These are phyloP conservation scores for Drosophila setosimentum DNA, from an alignment of 2,888 invertebrate genomes.

Conservation along the genomic window DNA sequence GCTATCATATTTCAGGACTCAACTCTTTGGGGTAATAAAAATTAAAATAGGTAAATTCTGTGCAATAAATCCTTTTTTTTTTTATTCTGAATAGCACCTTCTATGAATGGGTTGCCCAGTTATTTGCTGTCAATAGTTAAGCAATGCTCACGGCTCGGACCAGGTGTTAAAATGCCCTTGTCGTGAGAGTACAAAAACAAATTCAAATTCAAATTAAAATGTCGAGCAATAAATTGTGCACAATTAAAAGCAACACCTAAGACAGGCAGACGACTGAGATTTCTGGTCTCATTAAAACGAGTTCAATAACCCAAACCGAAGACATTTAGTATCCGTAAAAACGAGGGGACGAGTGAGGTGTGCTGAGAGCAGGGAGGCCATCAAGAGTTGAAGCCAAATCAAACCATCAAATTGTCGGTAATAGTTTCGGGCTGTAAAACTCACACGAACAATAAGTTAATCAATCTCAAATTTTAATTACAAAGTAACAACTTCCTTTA, in stretches of 20 bases:
- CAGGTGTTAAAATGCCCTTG: slow-evolving; percentile 30
- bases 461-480: slow-evolving; percentile 81
- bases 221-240: slow-evolving; percentile 66
- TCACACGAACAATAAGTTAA: slow-evolving; percentile 83
- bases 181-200: slow-evolving; percentile 44
- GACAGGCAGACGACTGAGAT: slow-evolving; percentile 23
- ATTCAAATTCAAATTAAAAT: slow-evolving; percentile 60
- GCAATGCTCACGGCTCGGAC: neutral
- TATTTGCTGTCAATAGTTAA: slow-evolving; percentile 19
- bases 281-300: slow-evolving; percentile 47
- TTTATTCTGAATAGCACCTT: neutral
- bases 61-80: neutral
- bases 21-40: neutral
- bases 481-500: slow-evolving; percentile 81
- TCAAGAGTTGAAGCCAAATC: slow-evolving; percentile 60
- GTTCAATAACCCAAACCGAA: slow-evolving; percentile 65
- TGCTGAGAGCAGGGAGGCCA: slow-evolving; percentile 11
- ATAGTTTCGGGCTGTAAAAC: slow-evolving; percentile 80
- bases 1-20: neutral
- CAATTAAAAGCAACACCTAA: slow-evolving; percentile 68
- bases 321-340: slow-evolving; percentile 52
- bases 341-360: neutral
- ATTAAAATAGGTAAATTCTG: neutral
- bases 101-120: neutral
- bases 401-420: slow-evolving; percentile 80